phyloP scores from a whole-genome alignment of 2,113 vertebrate species.

The Probosciger aterrimus region DNA sequence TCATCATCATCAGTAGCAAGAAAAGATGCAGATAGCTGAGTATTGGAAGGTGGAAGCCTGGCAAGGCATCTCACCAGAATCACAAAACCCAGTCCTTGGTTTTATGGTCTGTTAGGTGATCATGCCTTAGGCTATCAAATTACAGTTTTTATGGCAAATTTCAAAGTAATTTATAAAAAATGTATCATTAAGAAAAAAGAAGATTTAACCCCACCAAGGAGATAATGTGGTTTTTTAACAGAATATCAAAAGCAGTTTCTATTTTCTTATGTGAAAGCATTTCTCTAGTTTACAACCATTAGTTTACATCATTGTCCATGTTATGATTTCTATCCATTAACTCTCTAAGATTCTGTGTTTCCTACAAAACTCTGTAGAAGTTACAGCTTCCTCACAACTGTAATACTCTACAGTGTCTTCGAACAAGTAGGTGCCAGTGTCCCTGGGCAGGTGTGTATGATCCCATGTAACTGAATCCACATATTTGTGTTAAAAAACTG shows the following conservation, averaged over 20 bases:
- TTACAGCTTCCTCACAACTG: background rate
- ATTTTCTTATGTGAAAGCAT: background rate
- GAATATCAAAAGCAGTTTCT: background rate
- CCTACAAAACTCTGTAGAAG: background rate
- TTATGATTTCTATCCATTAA: background rate
- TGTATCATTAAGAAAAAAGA: background rate
- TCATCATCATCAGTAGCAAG: background rate
- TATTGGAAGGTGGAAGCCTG: background rate
- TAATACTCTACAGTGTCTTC: background rate
- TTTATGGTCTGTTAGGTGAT: background rate
- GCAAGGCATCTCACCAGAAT: accelerated
- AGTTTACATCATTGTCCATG: background rate
- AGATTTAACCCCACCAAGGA: background rate
- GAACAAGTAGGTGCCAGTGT: background rate
- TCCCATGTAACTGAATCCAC: background rate
- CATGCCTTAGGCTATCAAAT: background rate
- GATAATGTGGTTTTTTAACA: background rate
- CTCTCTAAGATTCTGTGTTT: background rate
- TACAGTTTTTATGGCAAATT: background rate
- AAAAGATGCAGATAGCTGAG: background rate
- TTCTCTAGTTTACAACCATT: accelerated
- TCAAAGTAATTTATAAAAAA: background rate
- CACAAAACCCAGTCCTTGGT: accelerated
- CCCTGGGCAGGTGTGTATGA: background rate
- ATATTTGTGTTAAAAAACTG: background rate